Base-by-base conservation (phyloP, 2,888 invertebrate species). In the Pimpla rufipes region DNA sequence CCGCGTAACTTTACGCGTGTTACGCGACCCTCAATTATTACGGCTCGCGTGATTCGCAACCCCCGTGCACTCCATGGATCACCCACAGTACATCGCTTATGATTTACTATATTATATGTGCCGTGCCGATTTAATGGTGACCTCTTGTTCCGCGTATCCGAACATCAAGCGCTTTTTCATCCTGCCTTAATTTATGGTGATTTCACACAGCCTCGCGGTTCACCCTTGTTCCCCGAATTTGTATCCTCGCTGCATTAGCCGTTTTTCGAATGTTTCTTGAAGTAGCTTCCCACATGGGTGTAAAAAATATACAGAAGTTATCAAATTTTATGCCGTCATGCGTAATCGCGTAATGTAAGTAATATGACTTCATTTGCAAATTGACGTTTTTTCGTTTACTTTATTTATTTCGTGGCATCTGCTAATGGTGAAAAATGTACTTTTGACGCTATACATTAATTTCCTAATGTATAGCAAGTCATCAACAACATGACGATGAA, bases 41-140 rank as follows among this genome's bases (percentile, higher is more conserved):
- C 23, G 23, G 70, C 47, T 82, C 40, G 79, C 79, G 79, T 82
- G 82, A 21, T 71, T 78, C 79, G 45, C 42, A 6, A 8, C 37
- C 18, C 42, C 23, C 13, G 35, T 73, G 35, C 47, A 35, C 35
- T 59, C 11, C 8, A 35, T 37, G 35, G 37, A 11, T 73, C 71
- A 47, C 21, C n/a, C 11, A 45, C 42, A 23, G 45, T 18, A 18
- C 16, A 62, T 29, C 35, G 57, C 35, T n/a, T 29, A 35, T 57
- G 35, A 35, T 57, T 37, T 16, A 37, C 37, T 37, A n/a, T 37
- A 37, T n/a, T 37, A 6, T 59, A 52, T 7, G 21, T 18, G 52
- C 18, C 18, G 2, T 7, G 35, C 16, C n/a, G 59, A 59, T 59
- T 59, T 59, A 55, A 71, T 45, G 37, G 21, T 50, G 52, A 29